These are phyloP conservation scores for Raja brachyura DNA, from an alignment of 2,113 vertebrate genomes.

Conservation along the genomic window DNA sequence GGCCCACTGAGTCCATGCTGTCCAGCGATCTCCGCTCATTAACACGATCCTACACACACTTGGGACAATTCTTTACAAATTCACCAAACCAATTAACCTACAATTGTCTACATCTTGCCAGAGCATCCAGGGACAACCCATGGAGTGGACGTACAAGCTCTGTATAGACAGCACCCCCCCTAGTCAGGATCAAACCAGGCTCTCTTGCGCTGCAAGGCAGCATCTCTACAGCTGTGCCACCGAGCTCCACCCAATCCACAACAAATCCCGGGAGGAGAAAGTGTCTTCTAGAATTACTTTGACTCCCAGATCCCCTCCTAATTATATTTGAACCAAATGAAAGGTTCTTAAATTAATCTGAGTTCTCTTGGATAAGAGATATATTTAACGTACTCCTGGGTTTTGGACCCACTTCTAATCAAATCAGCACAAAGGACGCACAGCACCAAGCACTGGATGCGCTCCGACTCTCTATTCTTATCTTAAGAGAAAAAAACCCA, in stretches of 20 bases:
- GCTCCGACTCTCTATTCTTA: background rate
- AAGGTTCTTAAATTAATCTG: slow-evolving; percentile 14
- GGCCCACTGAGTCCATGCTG: too few relatives aligned
- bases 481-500: background rate
- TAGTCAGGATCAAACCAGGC: too few relatives aligned
- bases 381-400: background rate
- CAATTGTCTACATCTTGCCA: too few relatives aligned
- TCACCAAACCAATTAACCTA: too few relatives aligned
- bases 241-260: background rate
- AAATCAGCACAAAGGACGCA: background rate
- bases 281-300: background rate
- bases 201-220: too few relatives aligned
- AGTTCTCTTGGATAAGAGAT: background rate
- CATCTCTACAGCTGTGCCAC: too few relatives aligned
- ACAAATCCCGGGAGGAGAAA: background rate
- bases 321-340: slow-evolving; percentile 6
- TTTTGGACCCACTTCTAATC: background rate
- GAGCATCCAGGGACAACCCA: too few relatives aligned
- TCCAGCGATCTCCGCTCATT: too few relatives aligned
- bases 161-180: too few relatives aligned
- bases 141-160: too few relatives aligned
- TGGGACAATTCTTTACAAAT: too few relatives aligned
- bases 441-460: background rate
- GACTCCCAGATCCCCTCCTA: background rate
- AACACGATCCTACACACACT: too few relatives aligned